Evolutionary conservation across 1,140 invertebrate genomes (phyloP).

Genomic region (Diorhabda elongata): DNA sequence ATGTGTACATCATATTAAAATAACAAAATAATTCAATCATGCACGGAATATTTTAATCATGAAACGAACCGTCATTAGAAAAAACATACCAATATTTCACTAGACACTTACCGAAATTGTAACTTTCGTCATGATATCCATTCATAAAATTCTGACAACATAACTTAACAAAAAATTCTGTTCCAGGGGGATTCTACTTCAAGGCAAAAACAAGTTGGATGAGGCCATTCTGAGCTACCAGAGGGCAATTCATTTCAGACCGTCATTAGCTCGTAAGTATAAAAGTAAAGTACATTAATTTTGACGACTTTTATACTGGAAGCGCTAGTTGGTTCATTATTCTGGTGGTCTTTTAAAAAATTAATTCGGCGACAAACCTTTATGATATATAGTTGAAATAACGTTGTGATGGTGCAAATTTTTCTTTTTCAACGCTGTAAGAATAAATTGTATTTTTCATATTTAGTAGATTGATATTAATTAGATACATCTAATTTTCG

Average conservation of each 20-base stretch:
- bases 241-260: constrained; percentile 88
- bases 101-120: neutral
- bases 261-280: constrained; percentile 88
- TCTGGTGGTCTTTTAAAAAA: neutral
- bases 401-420: too few species aligned
- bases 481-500: too few species aligned
- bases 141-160: constrained; percentile 4
- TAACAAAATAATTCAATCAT: too few species aligned
- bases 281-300: neutral
- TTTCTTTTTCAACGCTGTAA: too few species aligned
- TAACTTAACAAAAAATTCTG: constrained; percentile 39
- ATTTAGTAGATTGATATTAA: too few species aligned
- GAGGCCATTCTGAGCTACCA: constrained; percentile 91
- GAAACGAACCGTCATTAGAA: neutral
- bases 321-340: constrained; percentile 2
- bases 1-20: too few species aligned
- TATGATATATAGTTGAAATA: too few species aligned
- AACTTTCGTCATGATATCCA: neutral
- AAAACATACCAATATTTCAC: neutral
- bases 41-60: neutral
- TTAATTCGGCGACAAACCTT: too few species aligned
- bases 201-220: constrained; percentile 81
- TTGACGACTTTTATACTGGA: neutral
- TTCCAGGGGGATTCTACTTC: constrained; percentile 88
- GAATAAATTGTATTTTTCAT: too few species aligned